Evolutionary conservation across 2,797 vertebrate genomes (phyloP).

Genomic region (Gephyroberyx darwinii): DNA sequence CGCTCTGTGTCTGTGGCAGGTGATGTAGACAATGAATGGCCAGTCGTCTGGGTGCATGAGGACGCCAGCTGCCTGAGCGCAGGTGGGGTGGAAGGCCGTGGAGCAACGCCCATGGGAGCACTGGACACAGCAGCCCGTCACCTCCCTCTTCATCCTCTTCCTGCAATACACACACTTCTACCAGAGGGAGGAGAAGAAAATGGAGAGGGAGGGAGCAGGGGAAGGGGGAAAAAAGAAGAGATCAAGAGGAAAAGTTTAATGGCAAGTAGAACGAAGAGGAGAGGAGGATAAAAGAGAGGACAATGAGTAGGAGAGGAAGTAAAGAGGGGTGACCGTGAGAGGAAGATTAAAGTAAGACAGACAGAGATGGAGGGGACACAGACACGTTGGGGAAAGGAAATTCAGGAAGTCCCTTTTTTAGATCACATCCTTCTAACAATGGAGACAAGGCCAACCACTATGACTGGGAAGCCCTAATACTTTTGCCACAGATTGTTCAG

Average conservation of each 20-base stretch:
- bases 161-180: constrained; percentile 97
- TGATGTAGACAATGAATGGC: constrained; percentile 96
- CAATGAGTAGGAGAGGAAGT: too few species aligned
- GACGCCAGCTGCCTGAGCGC: constrained; percentile 94
- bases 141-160: constrained; percentile 89
- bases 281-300: too few species aligned
- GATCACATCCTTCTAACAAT: constrained; percentile 41
- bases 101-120: constrained; percentile 97
- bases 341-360: not conserved
- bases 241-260: too few species aligned
- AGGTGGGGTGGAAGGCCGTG: constrained; percentile 95
- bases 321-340: not conserved
- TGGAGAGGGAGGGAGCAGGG: too few species aligned
- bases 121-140: constrained; percentile 94
- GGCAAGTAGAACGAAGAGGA: too few species aligned
- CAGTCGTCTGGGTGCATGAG: constrained; percentile 98
- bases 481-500: not conserved
- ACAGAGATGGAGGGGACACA: constrained; percentile 10
- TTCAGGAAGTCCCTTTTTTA: constrained; percentile 7
- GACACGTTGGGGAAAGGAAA: constrained; percentile 13
- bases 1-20: constrained; percentile 91
- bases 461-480: not conserved
- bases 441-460: constrained; percentile 20
- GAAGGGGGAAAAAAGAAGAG: too few species aligned
- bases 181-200: constrained; percentile 32